Evolutionary conservation across 2,797 vertebrate species (phyloP).

Genomic region (Sebastes oblongus): DNA sequence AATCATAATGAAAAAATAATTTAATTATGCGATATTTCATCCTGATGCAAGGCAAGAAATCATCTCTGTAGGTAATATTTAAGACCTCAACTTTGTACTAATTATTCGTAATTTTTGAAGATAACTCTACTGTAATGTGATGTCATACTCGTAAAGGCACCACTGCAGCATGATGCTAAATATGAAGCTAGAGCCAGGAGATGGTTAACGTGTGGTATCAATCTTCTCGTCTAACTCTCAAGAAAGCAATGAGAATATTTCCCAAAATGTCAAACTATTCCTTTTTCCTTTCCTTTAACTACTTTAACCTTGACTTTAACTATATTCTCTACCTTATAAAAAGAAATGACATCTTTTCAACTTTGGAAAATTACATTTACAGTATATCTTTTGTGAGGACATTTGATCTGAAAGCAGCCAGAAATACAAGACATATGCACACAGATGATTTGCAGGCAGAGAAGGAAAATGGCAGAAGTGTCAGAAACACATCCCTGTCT

Average conservation of each 20-base stretch:
- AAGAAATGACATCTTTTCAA: not conserved
- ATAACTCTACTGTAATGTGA: too few relatives aligned
- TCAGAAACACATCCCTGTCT: constrained; percentile 52
- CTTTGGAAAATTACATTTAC: not conserved
- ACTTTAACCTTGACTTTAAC: not conserved
- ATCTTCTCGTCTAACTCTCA: not conserved
- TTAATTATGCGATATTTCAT: not conserved
- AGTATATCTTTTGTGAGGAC: not conserved
- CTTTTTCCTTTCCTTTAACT: not conserved
- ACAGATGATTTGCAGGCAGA: constrained; percentile 35
- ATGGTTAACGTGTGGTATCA: not conserved
- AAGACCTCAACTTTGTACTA: too few relatives aligned
- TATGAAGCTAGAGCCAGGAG: too few relatives aligned
- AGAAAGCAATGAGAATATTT: not conserved
- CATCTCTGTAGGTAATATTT: too few relatives aligned
- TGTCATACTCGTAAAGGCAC: too few relatives aligned
- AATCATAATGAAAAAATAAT: not conserved
- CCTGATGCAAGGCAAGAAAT: not conserved
- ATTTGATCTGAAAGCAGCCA: not conserved
- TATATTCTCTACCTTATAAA: not conserved
- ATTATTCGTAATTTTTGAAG: too few relatives aligned
- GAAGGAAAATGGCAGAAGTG: constrained; percentile 22
- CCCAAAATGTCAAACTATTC: not conserved
- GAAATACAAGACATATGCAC: constrained; percentile 6
- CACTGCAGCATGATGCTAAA: too few relatives aligned